A percentile compares a stretch with the other conserved stretches of the same genome.
phyloP scores from a whole-genome alignment of 1,140 invertebrate genomes.

The Adoxophyes honmai region DNA sequence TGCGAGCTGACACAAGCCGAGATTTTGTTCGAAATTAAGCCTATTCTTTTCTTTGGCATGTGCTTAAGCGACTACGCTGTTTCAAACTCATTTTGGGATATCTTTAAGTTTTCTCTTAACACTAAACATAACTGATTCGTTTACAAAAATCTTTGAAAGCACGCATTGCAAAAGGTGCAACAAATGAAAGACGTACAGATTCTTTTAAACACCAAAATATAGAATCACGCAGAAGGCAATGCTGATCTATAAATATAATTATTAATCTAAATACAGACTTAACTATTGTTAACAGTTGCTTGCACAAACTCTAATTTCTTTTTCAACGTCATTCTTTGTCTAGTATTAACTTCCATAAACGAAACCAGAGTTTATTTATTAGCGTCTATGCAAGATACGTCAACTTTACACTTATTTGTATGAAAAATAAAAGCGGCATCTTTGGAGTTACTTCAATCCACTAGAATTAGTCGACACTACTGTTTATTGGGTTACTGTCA shows the following conservation, averaged over 20 bases:
- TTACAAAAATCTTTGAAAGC: not conserved
- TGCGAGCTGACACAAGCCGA: slow-evolving; percentile 8
- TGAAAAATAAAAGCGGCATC: slow-evolving; percentile 71
- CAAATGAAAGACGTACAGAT: not conserved
- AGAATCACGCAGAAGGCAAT: slow-evolving; percentile 47
- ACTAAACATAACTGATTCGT: slow-evolving; percentile 1
- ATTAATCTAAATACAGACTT: slow-evolving; percentile 57
- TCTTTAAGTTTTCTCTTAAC: not conserved
- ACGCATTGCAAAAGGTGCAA: slow-evolving; percentile 11
- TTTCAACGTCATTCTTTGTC: no score
- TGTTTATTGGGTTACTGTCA: slow-evolving; percentile 63
- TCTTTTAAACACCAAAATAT: slow-evolving; percentile 16
- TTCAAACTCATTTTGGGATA: not conserved
- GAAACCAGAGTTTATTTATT: not conserved
- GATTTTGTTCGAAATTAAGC: slow-evolving; percentile 18
- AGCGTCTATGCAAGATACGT: not conserved
- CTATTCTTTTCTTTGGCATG: slow-evolving; percentile 28
- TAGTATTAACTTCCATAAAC: no score
- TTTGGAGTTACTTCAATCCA: slow-evolving; percentile 49
- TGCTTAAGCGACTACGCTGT: slow-evolving; percentile 6
- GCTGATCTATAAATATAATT: slow-evolving; percentile 30
- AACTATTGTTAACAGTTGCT: slow-evolving; percentile 27
- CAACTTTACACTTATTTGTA: slow-evolving; percentile 50
- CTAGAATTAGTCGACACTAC: slow-evolving; percentile 44
- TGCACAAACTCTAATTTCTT: not conserved